Evolutionary conservation across 2,797 vertebrate species (phyloP), one percentile per base, ranked within the genome.

Genomic region (Rhinella marina): DNA sequence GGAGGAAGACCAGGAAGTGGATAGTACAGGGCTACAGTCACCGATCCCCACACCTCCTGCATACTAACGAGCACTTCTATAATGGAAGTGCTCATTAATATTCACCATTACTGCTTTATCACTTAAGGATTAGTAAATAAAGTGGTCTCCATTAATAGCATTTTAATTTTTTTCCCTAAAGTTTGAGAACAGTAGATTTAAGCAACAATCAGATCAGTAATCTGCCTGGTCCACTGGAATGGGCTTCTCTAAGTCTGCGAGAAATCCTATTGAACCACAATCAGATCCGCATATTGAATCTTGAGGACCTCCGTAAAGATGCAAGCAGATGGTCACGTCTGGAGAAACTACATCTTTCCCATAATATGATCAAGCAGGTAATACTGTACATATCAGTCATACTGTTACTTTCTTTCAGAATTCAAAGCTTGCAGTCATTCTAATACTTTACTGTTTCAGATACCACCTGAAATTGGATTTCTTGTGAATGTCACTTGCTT

Each of bases 201-300:
- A 97, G 95, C 90, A 95, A 92, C 92, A 99, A 99, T 91, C 90
- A 88, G 56, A 96, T 99, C 0, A n/a, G 89, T 0, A 92, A 73
- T 61, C 93, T 99, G 7, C 97, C 97, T 1, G 94, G 95, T 5
- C 98, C 97, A 0, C 86, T 85, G 0, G 89, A 88, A 41, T 99
- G 98, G 98, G 93, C 93, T 52, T 98, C 98, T 16, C 88, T 92
- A 68, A 99, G 97, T 91, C 95, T 99, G 80, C 92, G 97, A 85
- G 98, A 99, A 92, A 94, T 99, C 77, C 93, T 98, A 81, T 97
- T 99, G 91, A 97, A 95, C 90, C 92, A 97, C 86, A 99, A 99
- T 95, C 92, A 93, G 50, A 98, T 99, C 90, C 88, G 88, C 0
- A 0, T 90, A 41, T 93, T 99, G 92, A 96, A 99, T 90, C 95